phyloP scores from a whole-genome alignment of 2,113 vertebrate genomes.

The Neodontobutis hainanensis region DNA sequence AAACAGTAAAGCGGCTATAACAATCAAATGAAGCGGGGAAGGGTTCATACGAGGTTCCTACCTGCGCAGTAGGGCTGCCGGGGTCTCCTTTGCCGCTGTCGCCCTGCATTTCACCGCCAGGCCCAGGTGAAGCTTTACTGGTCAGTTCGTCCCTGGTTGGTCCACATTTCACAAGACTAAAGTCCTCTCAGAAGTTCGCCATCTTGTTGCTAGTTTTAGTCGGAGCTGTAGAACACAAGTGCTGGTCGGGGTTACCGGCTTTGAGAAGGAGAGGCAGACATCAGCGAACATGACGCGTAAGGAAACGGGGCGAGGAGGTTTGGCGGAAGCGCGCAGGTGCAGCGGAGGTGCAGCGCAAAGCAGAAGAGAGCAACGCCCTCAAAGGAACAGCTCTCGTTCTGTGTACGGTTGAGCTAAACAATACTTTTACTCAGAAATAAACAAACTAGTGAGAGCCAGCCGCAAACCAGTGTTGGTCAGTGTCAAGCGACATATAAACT shows the following conservation, averaged over 20 bases:
- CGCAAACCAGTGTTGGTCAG: too few species aligned
- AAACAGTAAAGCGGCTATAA: neutral
- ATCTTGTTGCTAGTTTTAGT: neutral
- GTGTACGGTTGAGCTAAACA: too few species aligned
- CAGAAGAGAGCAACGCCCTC: neutral
- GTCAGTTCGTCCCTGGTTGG: conserved; percentile 13
- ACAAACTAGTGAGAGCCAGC: too few species aligned
- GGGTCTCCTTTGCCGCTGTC: conserved; percentile 49
- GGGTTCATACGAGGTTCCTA: conserved; percentile 26
- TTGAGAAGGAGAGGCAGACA: conserved; percentile 2
- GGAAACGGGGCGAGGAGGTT: conserved; percentile 26
- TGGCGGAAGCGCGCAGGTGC: conserved; percentile 50
- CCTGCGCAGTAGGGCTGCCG: conserved; percentile 48
- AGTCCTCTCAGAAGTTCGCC: neutral
- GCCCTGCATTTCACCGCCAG: conserved; percentile 68
- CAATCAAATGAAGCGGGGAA: neutral
- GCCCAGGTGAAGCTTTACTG: conserved; percentile 21
- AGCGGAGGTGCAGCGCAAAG: neutral
- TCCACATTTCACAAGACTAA: conserved; percentile 20
- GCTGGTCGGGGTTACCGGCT: neutral
- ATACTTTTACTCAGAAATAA: too few species aligned
- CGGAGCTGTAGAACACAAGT: neutral
- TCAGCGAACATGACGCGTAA: conserved; percentile 39
- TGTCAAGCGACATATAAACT: too few species aligned
- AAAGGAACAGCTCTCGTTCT: too few species aligned